Base-by-base conservation (phyloP, 2,888 invertebrate genomes). In the Didymodactylos carnosus region DNA sequence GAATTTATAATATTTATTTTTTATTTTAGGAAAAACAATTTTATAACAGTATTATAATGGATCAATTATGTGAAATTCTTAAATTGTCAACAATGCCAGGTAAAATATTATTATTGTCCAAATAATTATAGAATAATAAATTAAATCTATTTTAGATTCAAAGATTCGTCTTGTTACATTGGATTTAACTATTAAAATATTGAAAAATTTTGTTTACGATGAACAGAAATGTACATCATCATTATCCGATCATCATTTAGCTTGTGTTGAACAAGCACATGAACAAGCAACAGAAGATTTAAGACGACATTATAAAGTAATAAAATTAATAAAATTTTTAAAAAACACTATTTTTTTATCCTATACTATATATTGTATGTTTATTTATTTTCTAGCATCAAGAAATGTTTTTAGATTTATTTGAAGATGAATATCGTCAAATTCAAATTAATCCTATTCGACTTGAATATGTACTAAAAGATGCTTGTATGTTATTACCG, bases 351-450 rank as follows among this genome's bases (percentile, higher is more conserved):
- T 11, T 23, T 39, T 16, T 14, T 46, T 8, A 11, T 23, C 43
- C 4, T 16, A 3, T 23, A 13, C 10, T 40, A 13, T 39, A 27
- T 23, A n/a, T 73, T 73, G 23, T 41, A 27, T 29, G 43, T 39
- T 51, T 16, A 3, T 76, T 41, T 73, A 75, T 79, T 83, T 76
- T n/a, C n/a, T 80, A 88, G 87, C 91, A 91, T 79, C 95, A 97
- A 84, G 95, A 97, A 81, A 93, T 97, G 79, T 98, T 98, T 84
- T 85, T 97, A 75, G 97, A 98, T 82, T 91, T 98, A 88, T 98
- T 98, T 83, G 97, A 98, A 84, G 94, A 95, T 83, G 97, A 98
- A 86, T 93, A 91, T 83, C 90, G 90, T 81, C 62, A 62, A 11
- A 62, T 76, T 13, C 46, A 73, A 72, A 51, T 75, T 19, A 69